Evolutionary conservation across 1,140 invertebrate species (phyloP), one percentile per base, ranked within the genome.

Genomic region (Diorhabda sublineata): DNA sequence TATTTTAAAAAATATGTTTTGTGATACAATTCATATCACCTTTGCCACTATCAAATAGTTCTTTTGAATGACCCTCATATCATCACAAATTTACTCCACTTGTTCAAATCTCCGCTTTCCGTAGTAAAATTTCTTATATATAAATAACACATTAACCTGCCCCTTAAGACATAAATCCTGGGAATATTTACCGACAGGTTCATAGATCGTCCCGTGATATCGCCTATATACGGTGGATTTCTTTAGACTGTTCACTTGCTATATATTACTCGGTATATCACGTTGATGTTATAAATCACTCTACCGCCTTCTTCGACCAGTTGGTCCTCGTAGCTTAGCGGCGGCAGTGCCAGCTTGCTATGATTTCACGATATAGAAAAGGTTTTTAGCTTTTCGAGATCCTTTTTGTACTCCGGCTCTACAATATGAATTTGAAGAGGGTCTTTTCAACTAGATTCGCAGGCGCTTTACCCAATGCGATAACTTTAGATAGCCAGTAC

Each of bases 231-330:
- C 61, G 71, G 64, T 75, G 74, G 74, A 77, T 77, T 76, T 76
- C 76, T 76, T 77, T 74, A 74, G 74, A 71, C 72, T 67, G 70
- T 64, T 69, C 68, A 66, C 58, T 58, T 64, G 71, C 73, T 66
- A 77, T 77, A 77, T 77, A 76, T 77, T 75, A 77, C 75, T 61
- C 73, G 68, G 75, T 76, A 75, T 77, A 77, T 77, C 76, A 77
- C 76, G 72, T 73, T 71, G 71, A 71, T 57, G 72, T 75, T 72
- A 77, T 77, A 77, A 76, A 77, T 77, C 76, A 77, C 69, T 69
- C 58, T 67, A 66, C 67, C 71, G 64, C 61, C 61, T 52, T 64
- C 65, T 63, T 59, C 7, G 61, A 67, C 70, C 69, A 68, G 65
- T 65, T 66, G 70, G 70, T 65, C 74, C 72, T 63, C 59, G 68